Evolutionary conservation across 1,140 invertebrate genomes (phyloP).

Genomic region (Bombus balteatus): DNA sequence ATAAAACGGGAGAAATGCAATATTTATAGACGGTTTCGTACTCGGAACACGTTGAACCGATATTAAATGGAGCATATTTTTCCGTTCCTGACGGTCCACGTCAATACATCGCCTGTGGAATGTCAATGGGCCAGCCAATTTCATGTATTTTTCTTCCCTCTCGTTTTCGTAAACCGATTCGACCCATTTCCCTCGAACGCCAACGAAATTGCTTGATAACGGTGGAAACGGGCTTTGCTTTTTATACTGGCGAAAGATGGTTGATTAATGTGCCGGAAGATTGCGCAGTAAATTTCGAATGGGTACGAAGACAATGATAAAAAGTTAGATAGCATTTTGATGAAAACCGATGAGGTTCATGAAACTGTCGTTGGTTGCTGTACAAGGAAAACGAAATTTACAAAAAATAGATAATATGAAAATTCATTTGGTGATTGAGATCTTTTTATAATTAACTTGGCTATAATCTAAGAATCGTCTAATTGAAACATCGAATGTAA

Average conservation of each 20-base stretch:
- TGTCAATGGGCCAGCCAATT: conserved; percentile 4
- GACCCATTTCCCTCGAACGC: conserved; percentile 11
- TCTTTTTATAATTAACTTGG: too few species aligned
- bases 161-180: not conserved
- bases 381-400: too few species aligned
- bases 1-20: not conserved
- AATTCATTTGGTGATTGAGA: too few species aligned
- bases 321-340: too few species aligned
- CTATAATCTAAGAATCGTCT: too few species aligned
- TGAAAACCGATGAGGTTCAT: too few species aligned
- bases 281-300: not conserved
- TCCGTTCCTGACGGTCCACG: not conserved
- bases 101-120: conserved; percentile 12
- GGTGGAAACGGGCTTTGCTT: not conserved
- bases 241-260: not conserved
- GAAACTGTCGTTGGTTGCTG: too few species aligned
- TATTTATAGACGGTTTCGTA: conserved; percentile 16
- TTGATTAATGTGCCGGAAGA: conserved; percentile 20
- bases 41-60: conserved; percentile 18
- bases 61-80: conserved; percentile 29
- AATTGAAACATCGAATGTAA: too few species aligned
- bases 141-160: not conserved
- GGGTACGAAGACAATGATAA: too few species aligned
- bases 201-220: conserved; percentile 12
- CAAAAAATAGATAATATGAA: too few species aligned